phyloP scores from a whole-genome alignment of 1,140 invertebrate species.

The Penaeus chinensis region DNA sequence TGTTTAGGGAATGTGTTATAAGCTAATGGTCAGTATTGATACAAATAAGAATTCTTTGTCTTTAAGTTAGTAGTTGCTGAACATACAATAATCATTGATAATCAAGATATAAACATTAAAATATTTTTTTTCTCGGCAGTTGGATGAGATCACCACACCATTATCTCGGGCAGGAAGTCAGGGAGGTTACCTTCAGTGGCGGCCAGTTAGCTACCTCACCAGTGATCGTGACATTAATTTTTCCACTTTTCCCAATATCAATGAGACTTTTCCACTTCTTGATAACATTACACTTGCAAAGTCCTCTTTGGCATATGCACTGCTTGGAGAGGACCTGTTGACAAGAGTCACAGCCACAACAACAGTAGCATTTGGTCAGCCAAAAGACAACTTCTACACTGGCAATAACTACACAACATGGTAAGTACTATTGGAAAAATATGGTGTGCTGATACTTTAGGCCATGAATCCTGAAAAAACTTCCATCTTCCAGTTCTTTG shows the following conservation, averaged over 20 bases:
- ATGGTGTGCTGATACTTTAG: background rate
- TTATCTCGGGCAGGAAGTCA: background rate
- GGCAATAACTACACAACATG: conserved; percentile 51
- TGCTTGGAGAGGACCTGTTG: conserved; percentile 27
- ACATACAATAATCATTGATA: too few species aligned
- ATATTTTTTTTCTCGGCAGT: background rate
- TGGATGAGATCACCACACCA: conserved; percentile 27
- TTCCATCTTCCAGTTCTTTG: too few species aligned
- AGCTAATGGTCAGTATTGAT: too few species aligned
- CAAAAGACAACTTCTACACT: conserved; percentile 38
- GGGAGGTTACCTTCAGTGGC: conserved; percentile 51
- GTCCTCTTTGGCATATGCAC: conserved; percentile 41
- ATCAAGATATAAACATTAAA: too few species aligned
- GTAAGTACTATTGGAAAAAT: conserved; percentile 4
- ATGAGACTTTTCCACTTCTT: background rate
- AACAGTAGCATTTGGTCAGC: conserved; percentile 30
- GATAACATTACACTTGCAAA: conserved; percentile 7
- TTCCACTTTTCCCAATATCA: conserved; percentile 31
- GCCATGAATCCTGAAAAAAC: too few species aligned
- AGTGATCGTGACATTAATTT: conserved; percentile 22
- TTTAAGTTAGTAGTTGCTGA: too few species aligned
- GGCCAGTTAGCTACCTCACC: conserved; percentile 44
- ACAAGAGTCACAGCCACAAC: background rate
- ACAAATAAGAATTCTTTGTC: too few species aligned
- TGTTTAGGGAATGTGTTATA: too few species aligned